Base-by-base conservation (phyloP, 2,797 vertebrate species). In the Lacerta bilineata region DNA sequence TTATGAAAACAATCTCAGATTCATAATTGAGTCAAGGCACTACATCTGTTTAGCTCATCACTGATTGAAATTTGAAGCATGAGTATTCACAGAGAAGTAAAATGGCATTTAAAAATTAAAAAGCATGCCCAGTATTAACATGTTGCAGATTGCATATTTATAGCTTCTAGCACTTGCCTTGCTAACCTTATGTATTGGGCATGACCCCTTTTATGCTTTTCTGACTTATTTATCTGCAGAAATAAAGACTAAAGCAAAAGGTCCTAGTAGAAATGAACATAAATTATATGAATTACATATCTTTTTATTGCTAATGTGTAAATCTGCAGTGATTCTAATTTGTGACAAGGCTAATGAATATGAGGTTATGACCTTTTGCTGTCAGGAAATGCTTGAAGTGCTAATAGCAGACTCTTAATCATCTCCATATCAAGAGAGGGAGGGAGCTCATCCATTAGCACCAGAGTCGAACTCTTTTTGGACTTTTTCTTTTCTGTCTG, bases 191-290 rank as follows among this genome's bases (percentile, higher is more conserved):
- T 55, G 27, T 55, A 68, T 69, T 90, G 61, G 43, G 25, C 74
- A 71, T 36, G 61, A 80, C 71, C 71, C 59, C 39, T 81, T 89
- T 82, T 75, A 77, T 81, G 41, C 55, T 81, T 86, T 84, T 80
- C 9, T 90, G 1, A 23, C 10, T 90, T 88, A 11, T 86, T 1
- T 89, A 84, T 85, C 43, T 43, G 41, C 39, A 84, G 25, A 87
- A 86, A 36, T n/a, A 69, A 25, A 2, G 1, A 87, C 39, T 64
- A 64, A 83, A 87, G 3, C 10, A 3, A 11, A 87, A 89, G 71
- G 61, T 0, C 0, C 33, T 84, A 1, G 71, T n/a, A 71, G 61
- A 27, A 33, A 61, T 10, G 88, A 83, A 43, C 1, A 66, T 76
- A 80, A 81, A 18, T 80, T n/a, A 68, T 2, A 41, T 11, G 10